phyloP scores from a whole-genome alignment of 1,140 invertebrate genomes.

The Eupristina koningsbergeri region DNA sequence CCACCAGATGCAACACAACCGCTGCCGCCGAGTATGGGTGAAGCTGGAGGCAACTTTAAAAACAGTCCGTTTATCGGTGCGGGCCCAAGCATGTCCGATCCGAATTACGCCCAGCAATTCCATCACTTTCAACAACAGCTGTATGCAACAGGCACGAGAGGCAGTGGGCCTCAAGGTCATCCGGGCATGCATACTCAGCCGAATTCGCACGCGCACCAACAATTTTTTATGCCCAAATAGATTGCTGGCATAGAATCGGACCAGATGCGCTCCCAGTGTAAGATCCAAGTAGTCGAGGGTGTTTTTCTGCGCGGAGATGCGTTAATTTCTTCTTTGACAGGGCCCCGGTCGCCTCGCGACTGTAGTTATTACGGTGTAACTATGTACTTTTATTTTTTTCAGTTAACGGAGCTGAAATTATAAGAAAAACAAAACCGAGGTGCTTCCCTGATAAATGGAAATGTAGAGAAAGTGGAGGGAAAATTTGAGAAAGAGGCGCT shows the following conservation, averaged over 20 bases:
- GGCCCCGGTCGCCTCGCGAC: background rate
- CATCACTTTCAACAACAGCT: constrained; percentile 96
- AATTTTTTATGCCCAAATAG: constrained; percentile 75
- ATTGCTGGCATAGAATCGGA: background rate
- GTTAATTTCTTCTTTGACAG: constrained; percentile 25
- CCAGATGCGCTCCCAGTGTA: background rate
- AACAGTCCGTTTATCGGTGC: constrained; percentile 86
- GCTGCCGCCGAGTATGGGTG: constrained; percentile 84
- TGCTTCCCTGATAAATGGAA: constrained; percentile 41
- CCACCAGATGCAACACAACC: constrained; percentile 79
- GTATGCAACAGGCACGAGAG: constrained; percentile 90
- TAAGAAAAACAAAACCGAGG: constrained; percentile 34
- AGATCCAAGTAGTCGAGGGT: constrained; percentile 36
- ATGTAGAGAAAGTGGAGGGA: background rate
- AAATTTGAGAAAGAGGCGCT: background rate
- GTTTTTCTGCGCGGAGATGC: constrained; percentile 25
- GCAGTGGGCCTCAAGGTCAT: constrained; percentile 67
- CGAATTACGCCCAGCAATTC: constrained; percentile 94
- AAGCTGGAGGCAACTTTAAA: constrained; percentile 80
- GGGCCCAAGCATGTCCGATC: constrained; percentile 87
- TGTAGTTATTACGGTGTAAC: constrained; percentile 6
- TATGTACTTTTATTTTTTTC: constrained; percentile 40
- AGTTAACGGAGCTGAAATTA: constrained; percentile 26
- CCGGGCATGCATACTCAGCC: constrained; percentile 68
- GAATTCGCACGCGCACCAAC: constrained; percentile 72